Conservation (phyloP, 2,888 invertebrate genomes). For the Listrodromus nycthemerus region DNA sequence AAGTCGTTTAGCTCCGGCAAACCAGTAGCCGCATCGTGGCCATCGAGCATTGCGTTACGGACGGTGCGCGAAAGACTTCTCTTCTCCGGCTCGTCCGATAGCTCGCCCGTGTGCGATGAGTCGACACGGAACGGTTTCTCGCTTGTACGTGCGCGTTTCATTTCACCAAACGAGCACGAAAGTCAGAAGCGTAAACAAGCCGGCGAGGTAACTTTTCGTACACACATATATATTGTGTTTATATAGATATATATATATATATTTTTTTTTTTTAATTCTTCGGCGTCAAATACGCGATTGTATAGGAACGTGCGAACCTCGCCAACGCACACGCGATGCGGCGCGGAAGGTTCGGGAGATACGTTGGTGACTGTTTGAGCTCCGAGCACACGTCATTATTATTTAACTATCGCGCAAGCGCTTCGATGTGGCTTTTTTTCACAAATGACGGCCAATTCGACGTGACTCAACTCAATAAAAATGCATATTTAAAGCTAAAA, state of each 20-base stretch:
- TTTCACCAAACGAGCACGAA: conserved; percentile 66
- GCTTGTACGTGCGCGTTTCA: conserved; percentile 60
- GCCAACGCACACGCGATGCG: conserved; percentile 48
- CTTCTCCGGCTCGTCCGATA: conserved; percentile 12
- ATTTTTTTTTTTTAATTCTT: conserved; percentile 4
- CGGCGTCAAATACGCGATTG: conserved; percentile 54
- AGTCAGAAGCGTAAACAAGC: conserved; percentile 63
- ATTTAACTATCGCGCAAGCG: conserved; percentile 1
- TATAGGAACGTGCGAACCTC: conserved; percentile 71
- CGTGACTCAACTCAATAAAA: not conserved
- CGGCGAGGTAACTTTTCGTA: conserved; percentile 26
- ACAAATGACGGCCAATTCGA: too few relatives aligned
- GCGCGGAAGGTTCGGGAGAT: not conserved
- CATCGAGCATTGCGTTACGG: conserved; percentile 33
- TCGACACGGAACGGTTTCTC: conserved; percentile 49
- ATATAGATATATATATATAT: not conserved
- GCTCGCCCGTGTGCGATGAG: conserved; percentile 22
- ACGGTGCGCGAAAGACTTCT: conserved; percentile 43
- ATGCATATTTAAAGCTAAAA: not conserved
- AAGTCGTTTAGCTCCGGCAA: conserved; percentile 45
- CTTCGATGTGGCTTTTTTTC: not conserved
- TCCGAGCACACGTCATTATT: conserved; percentile 27
- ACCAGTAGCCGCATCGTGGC: conserved; percentile 34
- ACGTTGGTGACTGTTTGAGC: not conserved
- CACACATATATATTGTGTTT: not conserved